Evolutionary conservation across 1,140 invertebrate species (phyloP).

Genomic region (Leguminivora glycinivorella): DNA sequence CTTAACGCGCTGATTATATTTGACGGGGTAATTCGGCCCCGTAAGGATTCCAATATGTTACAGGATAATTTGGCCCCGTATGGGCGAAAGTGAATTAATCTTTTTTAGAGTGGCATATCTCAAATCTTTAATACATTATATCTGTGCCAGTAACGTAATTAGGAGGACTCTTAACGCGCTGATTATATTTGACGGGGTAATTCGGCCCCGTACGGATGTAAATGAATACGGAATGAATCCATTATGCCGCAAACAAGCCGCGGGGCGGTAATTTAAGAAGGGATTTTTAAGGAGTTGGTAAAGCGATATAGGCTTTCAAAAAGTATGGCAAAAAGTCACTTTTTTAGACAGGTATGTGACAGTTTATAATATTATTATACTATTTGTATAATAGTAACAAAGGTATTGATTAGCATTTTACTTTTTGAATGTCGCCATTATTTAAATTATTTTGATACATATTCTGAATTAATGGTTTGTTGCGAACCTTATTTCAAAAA

Average conservation of each 20-base stretch:
- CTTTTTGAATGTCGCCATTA: no score
- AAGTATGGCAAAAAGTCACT: no score
- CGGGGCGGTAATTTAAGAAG: conserved; percentile 66
- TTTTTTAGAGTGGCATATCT: not conserved
- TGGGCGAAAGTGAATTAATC: no score
- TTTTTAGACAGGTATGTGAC: no score
- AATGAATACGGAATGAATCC: conserved; percentile 79
- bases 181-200: conserved; percentile 52
- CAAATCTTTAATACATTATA: not conserved
- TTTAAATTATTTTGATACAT: no score
- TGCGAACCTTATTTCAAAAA: no score
- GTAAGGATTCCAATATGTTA: no score
- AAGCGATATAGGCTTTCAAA: not conserved
- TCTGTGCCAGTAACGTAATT: conserved; percentile 41
- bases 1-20: conserved; percentile 66
- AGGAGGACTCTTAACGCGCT: conserved; percentile 50
- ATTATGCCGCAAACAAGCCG: conserved; percentile 77
- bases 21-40: conserved; percentile 70
- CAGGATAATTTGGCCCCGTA: no score
- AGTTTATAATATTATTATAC: no score
- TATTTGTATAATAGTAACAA: no score
- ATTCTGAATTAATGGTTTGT: no score
- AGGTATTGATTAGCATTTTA: no score
- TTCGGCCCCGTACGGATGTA: conserved; percentile 68
- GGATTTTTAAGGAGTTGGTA: conserved; percentile 41